Evolutionary conservation across 1,140 invertebrate species (phyloP), one percentile per base, ranked within the genome.

Genomic region (Eufriesea mexicana): DNA sequence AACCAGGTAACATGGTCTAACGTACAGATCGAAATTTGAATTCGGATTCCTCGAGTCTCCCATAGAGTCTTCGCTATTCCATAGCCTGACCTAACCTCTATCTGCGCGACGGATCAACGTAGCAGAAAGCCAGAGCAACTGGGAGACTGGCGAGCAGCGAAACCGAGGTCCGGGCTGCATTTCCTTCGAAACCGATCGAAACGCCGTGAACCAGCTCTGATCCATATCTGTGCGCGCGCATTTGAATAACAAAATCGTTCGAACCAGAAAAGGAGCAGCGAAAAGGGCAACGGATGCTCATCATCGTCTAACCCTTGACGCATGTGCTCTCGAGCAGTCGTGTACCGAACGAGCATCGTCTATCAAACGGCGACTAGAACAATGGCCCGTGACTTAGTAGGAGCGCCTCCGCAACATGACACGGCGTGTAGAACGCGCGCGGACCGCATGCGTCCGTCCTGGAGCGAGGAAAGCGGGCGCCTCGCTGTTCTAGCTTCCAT

Each of bases 401-500:
- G 82, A 89, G 86, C 78, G 84, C 51, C 82, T 83, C 70, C 78
- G 64, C 83, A 82, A 89, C 89, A 86, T 73, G 77, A 77, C 80
- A 82, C 73, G 77, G 70, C 66, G 55, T 77, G 88, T 78, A 72
- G 62, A 77, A 80, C 57, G 78, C 79, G 71, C 77, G 67, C 59
- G 74, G 75, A 55, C 87, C 81, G 59, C 61, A 79, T 87, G 83
- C 61, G 81, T 83, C 83, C 59, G 64, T 86, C 83, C 59, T 47
- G 61, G 70, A 76, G 85, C n/a, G 84, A 84, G 71, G 85, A 76
- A 57, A 88, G 61, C 84, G 73, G 78, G 73, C 86, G 79, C 64
- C 86, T 86, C 42, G 88, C 79, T 89, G 89, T 90, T 90, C 86
- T 85, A 89, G 90, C 90, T 91, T 89, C 89, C 84, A 90, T 90